phyloP scores from a whole-genome alignment of 1,140 invertebrate genomes.

The Listronotus bonariensis region DNA sequence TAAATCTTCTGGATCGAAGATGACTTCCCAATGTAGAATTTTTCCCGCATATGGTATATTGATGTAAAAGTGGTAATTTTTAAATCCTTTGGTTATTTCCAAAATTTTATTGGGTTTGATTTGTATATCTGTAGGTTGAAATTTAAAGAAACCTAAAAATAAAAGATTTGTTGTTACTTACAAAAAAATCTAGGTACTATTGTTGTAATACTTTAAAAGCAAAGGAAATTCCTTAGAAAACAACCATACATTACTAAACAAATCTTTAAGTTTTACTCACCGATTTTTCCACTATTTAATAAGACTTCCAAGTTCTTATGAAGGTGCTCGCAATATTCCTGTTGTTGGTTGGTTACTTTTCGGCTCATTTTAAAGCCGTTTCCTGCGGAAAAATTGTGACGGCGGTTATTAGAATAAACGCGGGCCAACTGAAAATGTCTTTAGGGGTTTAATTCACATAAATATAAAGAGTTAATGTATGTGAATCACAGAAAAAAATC shows the following conservation, averaged over 20 bases:
- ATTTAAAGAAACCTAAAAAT: not conserved
- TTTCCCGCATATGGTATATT: slow-evolving; percentile 53
- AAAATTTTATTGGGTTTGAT: slow-evolving; percentile 35
- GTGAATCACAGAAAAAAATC: too few relatives aligned
- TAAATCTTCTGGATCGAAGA: slow-evolving; percentile 51
- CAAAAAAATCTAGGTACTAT: too few relatives aligned
- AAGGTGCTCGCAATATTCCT: slow-evolving; percentile 12
- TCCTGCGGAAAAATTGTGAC: too few relatives aligned
- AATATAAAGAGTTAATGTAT: not conserved
- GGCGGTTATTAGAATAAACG: too few relatives aligned
- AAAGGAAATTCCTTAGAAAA: not conserved
- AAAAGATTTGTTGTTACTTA: too few relatives aligned
- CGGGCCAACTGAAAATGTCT: not conserved
- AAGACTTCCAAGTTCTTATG: slow-evolving; percentile 22
- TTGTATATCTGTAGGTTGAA: slow-evolving; percentile 24
- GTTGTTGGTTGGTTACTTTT: not conserved
- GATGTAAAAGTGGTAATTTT: slow-evolving; percentile 49
- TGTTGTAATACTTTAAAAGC: slow-evolving; percentile 2
- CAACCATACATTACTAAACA: too few relatives aligned
- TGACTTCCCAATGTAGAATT: slow-evolving; percentile 51
- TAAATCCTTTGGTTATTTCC: slow-evolving; percentile 21
- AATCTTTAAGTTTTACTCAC: slow-evolving; percentile 1
- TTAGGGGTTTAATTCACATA: too few relatives aligned
- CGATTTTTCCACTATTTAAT: slow-evolving; percentile 30
- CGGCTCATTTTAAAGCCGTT: too few relatives aligned